A percentile compares a stretch with the other conserved stretches of the same genome.
These are phyloP conservation scores for Drosophila siamana DNA, from an alignment of 2,888 invertebrate genomes.

Conservation along the genomic window DNA sequence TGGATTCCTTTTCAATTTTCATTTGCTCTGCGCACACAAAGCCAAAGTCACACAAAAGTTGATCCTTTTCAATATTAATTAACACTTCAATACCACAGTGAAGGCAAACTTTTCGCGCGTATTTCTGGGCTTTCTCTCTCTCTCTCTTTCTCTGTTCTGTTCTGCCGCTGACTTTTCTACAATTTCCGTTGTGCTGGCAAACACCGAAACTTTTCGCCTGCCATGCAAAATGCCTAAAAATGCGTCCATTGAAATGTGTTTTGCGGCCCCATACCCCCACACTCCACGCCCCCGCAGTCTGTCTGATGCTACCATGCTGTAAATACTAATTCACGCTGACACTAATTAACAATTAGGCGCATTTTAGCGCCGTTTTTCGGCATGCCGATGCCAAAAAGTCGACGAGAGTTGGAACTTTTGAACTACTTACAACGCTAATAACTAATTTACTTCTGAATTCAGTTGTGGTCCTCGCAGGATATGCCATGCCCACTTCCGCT, in stretches of 20 bases:
- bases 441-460: conserved; percentile 74
- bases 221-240: conserved; percentile 71
- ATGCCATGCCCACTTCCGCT: neutral
- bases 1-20: conserved; percentile 70
- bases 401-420: conserved; percentile 48
- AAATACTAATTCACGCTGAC: conserved; percentile 75
- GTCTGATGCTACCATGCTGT: conserved; percentile 39
- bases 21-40: conserved; percentile 64
- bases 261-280: too few species aligned
- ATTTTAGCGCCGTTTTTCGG: conserved; percentile 69
- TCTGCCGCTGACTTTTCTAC: conserved; percentile 68
- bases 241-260: conserved; percentile 58
- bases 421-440: conserved; percentile 81
- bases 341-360: conserved; percentile 83
- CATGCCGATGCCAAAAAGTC: conserved; percentile 50
- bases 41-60: conserved; percentile 81
- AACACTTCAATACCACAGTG: conserved; percentile 83
- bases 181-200: conserved; percentile 62
- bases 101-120: conserved; percentile 67
- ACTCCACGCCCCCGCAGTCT: conserved; percentile 9
- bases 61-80: conserved; percentile 84
- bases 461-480: conserved; percentile 14
- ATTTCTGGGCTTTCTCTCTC: conserved; percentile 47
- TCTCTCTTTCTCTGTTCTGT: conserved; percentile 42
- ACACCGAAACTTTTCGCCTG: conserved; percentile 44